A percentile compares a stretch with the other conserved stretches of the same genome.
These are phyloP conservation scores for Celastrina argiolus DNA, from an alignment of 2,888 invertebrate species.

Conservation along the genomic window DNA sequence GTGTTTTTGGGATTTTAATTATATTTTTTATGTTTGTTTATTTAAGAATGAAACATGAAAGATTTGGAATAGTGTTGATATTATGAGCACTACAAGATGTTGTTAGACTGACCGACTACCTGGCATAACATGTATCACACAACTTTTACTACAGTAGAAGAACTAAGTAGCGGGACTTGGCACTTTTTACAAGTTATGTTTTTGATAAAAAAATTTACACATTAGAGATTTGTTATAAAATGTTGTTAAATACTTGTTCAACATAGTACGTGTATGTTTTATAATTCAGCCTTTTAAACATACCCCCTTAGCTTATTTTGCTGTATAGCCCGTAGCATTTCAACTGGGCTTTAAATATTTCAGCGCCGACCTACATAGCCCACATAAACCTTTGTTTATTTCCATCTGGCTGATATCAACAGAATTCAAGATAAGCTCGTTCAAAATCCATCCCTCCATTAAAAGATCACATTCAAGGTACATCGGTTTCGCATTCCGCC, in stretches of 20 bases:
- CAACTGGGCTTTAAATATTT: constrained; percentile 27
- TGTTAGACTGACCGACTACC: no score
- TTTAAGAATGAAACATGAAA: neutral
- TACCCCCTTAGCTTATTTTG: constrained; percentile 26
- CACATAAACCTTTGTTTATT: constrained; percentile 24
- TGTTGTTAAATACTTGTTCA: no score
- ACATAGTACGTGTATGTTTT: neutral
- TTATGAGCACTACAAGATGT: no score
- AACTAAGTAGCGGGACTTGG: no score
- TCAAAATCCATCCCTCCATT: constrained; percentile 22
- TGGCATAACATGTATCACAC: no score
- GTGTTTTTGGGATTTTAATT: no score
- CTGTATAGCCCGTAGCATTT: constrained; percentile 25
- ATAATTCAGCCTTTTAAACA: constrained; percentile 24
- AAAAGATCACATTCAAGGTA: constrained; percentile 17
- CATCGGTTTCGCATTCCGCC: constrained; percentile 15
- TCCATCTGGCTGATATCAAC: constrained; percentile 23
- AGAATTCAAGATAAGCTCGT: constrained; percentile 23
- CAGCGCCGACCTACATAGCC: constrained; percentile 24
- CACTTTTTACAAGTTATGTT: no score
- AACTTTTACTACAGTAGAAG: no score
- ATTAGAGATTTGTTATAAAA: neutral
- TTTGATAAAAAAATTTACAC: neutral
- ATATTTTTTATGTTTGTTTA: neutral
- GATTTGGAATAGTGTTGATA: no score